Evolutionary conservation across 2,888 invertebrate species (phyloP).

Genomic region (Enchytraeus crypticus): DNA sequence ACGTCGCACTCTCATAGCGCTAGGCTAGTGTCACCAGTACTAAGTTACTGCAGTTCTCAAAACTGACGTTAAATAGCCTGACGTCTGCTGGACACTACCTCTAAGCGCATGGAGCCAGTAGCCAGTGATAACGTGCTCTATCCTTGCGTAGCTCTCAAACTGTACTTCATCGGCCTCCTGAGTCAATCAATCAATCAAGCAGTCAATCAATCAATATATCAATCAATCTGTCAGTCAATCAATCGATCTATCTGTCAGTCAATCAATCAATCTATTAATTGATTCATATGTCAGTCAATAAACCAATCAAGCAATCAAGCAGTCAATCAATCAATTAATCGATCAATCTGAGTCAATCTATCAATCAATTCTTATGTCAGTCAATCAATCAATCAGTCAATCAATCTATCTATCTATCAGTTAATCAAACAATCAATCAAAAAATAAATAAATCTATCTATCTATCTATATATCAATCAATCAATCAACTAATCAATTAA

Average conservation of each 20-base stretch:
- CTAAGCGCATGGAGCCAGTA: constrained; percentile 48
- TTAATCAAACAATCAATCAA: no score
- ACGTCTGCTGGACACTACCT: constrained; percentile 40
- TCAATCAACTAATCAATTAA: no score
- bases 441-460: no score
- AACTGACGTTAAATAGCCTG: neutral
- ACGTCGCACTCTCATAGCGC: no score
- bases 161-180: constrained; percentile 44
- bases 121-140: constrained; percentile 48
- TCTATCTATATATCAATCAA: no score
- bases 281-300: no score
- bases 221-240: neutral
- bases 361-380: neutral
- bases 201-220: neutral
- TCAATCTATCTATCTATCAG: no score
- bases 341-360: neutral
- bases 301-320: neutral
- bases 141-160: constrained; percentile 46
- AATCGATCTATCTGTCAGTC: neutral
- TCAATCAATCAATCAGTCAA: neutral
- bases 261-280: neutral
- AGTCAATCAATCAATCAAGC: neutral
- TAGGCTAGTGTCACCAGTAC: no score
- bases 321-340: neutral
- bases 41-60: no score